Evolutionary conservation across 92 coral and sea anemone species (phyloP), one percentile per base, ranked within the genome.

Genomic region (Scolanthus callimorphus): DNA sequence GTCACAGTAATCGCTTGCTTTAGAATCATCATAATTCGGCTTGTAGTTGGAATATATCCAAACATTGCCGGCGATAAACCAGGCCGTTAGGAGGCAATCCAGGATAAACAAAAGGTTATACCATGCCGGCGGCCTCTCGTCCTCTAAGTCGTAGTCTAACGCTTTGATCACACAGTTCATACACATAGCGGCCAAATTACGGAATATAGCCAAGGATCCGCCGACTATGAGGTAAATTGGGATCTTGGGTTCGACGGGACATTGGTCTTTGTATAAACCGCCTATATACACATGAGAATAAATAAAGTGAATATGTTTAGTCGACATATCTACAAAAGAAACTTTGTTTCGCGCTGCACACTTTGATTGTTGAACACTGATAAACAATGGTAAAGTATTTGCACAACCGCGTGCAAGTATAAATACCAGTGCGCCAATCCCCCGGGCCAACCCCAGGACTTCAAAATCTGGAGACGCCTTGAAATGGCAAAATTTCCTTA

Each of bases 1-100:
- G 57, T 94, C 71, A 59, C 99, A 94, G 48, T 89, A 94, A 85
- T 94, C 78, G 63, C 74, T 60, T 3, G 94, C 82, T 53, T 94
- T 90, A 17, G 79, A 67, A 17, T 85, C 66, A 4, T 94, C 88
- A 1, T 94, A 96, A 30, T 94, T 89, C 1, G 99, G 97, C 31
- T 82, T 78, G 65, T 94, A 94, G 51, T 94, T 85, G 60, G 94
- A 76, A 59, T 94, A 94, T 6, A 94, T 96, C 99, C 99, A 94
- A 59, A 94, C 85, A 59, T 94, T 94, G 11, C 99, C 99, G 31
- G 99, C 99, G n/a, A 94, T 94, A 63, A 94, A 94, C 99, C 99
- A 94, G 0, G 99, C 85, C 48, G 89, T 88, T 63, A 94, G 62
- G 70, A 94, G 89, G 25, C 88, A 76, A 71, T 94, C 89, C 62